Percentiles rank a stretch among this genome's conserved stretches.
Conservation (phyloP, 2,797 vertebrate species). For the Myotis daubentonii region DNA sequence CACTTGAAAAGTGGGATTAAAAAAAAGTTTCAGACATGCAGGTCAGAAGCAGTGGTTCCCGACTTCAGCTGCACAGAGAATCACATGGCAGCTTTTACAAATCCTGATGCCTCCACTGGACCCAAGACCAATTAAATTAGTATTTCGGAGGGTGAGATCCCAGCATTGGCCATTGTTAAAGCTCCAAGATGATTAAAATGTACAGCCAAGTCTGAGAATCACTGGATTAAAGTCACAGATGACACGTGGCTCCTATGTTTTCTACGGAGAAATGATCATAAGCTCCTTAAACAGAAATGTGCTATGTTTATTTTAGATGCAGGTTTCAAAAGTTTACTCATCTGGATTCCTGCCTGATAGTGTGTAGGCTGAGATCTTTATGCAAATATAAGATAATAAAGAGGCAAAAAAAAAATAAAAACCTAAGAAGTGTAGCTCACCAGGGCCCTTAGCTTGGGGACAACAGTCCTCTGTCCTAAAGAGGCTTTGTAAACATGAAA, state of each 20-base stretch:
- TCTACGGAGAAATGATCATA: background rate
- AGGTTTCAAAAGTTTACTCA: background rate
- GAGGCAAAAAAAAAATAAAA: background rate
- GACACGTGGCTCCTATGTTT: background rate
- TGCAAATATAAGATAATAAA: background rate
- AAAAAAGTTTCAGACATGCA: background rate
- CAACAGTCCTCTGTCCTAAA: background rate
- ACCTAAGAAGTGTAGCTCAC: background rate
- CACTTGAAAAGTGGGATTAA: background rate
- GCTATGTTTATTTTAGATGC: background rate
- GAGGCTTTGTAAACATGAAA: background rate
- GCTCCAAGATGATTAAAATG: conserved; percentile 19
- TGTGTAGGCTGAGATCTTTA: conserved; percentile 19
- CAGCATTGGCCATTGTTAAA: background rate
- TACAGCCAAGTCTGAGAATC: background rate
- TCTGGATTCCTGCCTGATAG: background rate
- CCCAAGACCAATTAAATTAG: background rate
- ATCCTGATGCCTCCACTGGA: background rate
- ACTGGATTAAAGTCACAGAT: background rate
- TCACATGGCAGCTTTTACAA: background rate
- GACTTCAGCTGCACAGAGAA: background rate
- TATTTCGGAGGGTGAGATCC: background rate
- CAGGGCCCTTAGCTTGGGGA: background rate
- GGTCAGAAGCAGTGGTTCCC: background rate
- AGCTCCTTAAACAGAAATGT: background rate